These are phyloP conservation scores for Platynereis dumerilii DNA, from an alignment of 2,888 invertebrate species.

Conservation along the genomic window DNA sequence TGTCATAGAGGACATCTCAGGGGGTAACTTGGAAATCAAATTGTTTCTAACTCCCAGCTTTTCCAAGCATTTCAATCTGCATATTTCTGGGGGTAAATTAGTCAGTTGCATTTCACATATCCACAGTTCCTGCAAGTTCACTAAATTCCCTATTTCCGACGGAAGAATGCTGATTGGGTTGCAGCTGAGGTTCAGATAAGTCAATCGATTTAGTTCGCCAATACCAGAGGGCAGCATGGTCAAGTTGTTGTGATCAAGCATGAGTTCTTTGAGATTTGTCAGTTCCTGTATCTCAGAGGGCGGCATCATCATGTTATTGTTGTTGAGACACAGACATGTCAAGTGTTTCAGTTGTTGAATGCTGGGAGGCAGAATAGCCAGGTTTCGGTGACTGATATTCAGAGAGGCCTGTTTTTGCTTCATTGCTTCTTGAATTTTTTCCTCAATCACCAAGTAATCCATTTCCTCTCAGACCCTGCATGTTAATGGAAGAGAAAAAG, in stretches of 20 bases:
- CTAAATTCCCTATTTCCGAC: slow-evolving; percentile 50
- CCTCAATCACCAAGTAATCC: slow-evolving; percentile 11
- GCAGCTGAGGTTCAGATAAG: slow-evolving; percentile 40
- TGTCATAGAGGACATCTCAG: slow-evolving; percentile 42
- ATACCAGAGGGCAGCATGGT: slow-evolving; percentile 56
- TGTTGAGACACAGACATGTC: slow-evolving; percentile 48
- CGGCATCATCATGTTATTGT: slow-evolving; percentile 58
- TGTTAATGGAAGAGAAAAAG: no score
- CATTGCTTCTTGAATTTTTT: slow-evolving; percentile 1
- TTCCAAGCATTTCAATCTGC: slow-evolving; percentile 44
- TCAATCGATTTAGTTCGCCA: slow-evolving; percentile 43
- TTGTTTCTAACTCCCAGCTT: slow-evolving; percentile 52
- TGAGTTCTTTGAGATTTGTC: slow-evolving; percentile 47
- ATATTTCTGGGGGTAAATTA: slow-evolving; percentile 48
- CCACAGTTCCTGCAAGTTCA: slow-evolving; percentile 52
- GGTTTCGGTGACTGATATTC: slow-evolving; percentile 63
- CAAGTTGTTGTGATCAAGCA: slow-evolving; percentile 57
- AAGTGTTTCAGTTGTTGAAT: slow-evolving; percentile 43
- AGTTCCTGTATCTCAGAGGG: slow-evolving; percentile 49
- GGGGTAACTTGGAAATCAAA: slow-evolving; percentile 45
- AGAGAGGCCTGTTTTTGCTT: slow-evolving; percentile 63
- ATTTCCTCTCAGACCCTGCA: slow-evolving; percentile 5
- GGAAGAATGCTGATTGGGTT: slow-evolving; percentile 53
- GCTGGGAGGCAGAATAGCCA: slow-evolving; percentile 51
- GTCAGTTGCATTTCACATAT: slow-evolving; percentile 49